Evolutionary conservation across 2,113 vertebrate species (phyloP), one percentile per base, ranked within the genome.

Genomic region (Eonycteris spelaea): DNA sequence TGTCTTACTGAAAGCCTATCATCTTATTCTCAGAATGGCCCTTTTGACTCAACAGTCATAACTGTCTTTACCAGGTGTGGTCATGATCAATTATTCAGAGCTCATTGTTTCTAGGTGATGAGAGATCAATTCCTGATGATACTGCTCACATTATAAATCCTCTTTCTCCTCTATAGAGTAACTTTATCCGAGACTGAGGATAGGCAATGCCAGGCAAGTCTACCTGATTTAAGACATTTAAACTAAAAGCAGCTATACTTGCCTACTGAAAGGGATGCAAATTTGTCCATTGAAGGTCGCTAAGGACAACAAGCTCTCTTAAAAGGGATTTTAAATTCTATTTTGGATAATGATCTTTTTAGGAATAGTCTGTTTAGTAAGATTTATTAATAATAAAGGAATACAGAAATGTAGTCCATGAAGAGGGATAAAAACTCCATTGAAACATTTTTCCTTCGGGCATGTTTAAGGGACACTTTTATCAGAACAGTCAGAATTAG

Each of bases 371-470:
- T 89, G 7, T 43, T 94, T 65, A 92, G 70, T 53, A 28, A 90
- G 91, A 93, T 95, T 48, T 12, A 86, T 61, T 61, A 86, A 83
- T 94, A 92, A 63, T 63, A 95, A 88, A 75, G 35, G 7, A 1
- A 86, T 75, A 61, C 30, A 75, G 45, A 96, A 91, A 57, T 38
- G 63, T 79, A 80, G 59, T 75, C 38, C 38, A 53, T 71, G 16
- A 45, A 22, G n/a, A 67, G 51, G 35, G 28, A 24, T 43, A 79
- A 83, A 90, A 94, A 57, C 21, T 28, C 35, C 0, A 28, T 6
- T 75, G 65, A 22, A 74, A 67, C 5, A 26, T 35, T 86, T 95
- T 67, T 30, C 48, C 57, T 61, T 59, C 16, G 48, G 70, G 30
- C 35, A 79, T 67, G 9, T 79, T 65, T 79, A 84, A 95, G 9